Evolutionary conservation across 2,888 invertebrate genomes (phyloP), one percentile per base, ranked within the genome.

Genomic region (Gari tellinella): DNA sequence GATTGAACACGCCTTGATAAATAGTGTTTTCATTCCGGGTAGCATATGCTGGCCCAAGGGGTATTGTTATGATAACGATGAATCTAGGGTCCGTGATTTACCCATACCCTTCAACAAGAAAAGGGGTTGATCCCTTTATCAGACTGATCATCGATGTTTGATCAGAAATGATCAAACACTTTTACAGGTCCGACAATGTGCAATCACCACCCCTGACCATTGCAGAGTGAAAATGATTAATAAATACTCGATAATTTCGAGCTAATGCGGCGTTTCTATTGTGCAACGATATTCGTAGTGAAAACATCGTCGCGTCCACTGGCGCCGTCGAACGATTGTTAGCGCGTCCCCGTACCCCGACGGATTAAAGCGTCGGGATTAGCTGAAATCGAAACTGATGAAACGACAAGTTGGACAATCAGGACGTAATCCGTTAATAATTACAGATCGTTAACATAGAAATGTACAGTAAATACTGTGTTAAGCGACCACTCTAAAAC

Each of bases 121-220:
- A 31, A 10, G 31, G 31, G 10, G 55, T 21, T 55, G 19, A 55
- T 55, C 41, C 15, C 23, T 25, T 58, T 58, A 58, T 58, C 58
- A 38, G 49, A 45, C 46, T 45, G 43, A 62, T 65, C 57, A 69
- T 63, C 57, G 62, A 69, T 57, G 56, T 56, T 45, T 63, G 69
- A 69, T 69, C 63, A 48, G 37, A n/a, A 37, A 14, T 69, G 69
- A 69, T 69, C 45, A 46, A 55, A 58, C 49, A 52, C 14, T 31
- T 10, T 31, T 31, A 51, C 51, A 51, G 26, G 19, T 14, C 25
- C 15, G 10, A 51, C 51, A 51, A 51, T 51, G 31, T 14, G 25
- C 25, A 12, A 51, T 51, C 25, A 26, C n/a, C 31, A 5, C 14
- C 25, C n/a, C 15, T 51, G 51, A 51, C 51, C 51, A 23, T 23